Conservation (phyloP, 92 coral and sea anemone genomes). For the Siderastrea siderea region DNA sequence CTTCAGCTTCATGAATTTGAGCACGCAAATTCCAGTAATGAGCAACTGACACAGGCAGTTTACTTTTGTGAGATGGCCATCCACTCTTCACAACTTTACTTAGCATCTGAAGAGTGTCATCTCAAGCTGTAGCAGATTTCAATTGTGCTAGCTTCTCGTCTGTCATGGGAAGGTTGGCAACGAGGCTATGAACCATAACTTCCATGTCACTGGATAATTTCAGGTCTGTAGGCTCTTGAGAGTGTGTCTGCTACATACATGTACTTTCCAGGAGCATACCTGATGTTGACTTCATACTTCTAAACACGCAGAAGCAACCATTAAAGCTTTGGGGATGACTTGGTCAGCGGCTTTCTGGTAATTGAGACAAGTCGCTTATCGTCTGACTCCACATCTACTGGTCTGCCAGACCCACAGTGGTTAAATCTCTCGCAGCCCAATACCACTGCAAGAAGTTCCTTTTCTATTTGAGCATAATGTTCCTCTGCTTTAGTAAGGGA, state of each 20-base stretch:
- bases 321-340: constrained; percentile 28
- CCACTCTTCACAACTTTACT: constrained; percentile 38
- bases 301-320: constrained; percentile 26
- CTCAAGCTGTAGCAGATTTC: constrained; percentile 50
- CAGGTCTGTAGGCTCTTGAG: constrained; percentile 26
- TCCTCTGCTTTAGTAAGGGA: constrained; percentile 4
- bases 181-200: constrained; percentile 70
- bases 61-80: constrained; percentile 62
- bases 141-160: constrained; percentile 63
- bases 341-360: constrained; percentile 18
- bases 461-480: constrained; percentile 8
- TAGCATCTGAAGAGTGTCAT: constrained; percentile 61
- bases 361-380: constrained; percentile 22
- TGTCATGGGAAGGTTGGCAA: constrained; percentile 50
- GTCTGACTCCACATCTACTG: constrained; percentile 23
- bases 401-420: constrained; percentile 11
- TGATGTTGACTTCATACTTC: constrained; percentile 28
- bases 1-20: constrained; percentile 67
- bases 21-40: constrained; percentile 65
- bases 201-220: constrained; percentile 63
- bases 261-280: constrained; percentile 31
- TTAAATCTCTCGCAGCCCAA: constrained; percentile 15
- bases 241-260: constrained; percentile 27
- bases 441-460: constrained; percentile 19
- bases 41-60: constrained; percentile 34